Evolutionary conservation across 2,797 vertebrate species (phyloP).

Genomic region (Meda fulgida): DNA sequence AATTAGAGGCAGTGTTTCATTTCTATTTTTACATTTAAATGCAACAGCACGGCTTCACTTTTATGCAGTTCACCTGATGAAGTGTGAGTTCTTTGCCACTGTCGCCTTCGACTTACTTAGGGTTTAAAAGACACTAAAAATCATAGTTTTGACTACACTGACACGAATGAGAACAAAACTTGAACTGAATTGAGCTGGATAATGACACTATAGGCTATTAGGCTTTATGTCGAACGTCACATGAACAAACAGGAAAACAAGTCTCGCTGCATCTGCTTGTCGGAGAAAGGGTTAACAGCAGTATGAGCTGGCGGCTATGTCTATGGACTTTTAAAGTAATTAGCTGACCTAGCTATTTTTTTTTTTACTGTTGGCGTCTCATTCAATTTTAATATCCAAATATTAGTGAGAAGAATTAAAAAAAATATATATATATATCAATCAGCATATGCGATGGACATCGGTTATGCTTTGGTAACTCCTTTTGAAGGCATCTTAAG

Average conservation of each 20-base stretch:
- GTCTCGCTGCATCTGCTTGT: background rate
- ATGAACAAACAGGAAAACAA: background rate
- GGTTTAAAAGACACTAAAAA: background rate
- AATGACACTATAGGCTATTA: background rate
- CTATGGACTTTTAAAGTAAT: background rate
- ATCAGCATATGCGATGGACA: background rate
- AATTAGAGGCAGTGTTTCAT: conserved; percentile 43
- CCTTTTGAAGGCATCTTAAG: background rate
- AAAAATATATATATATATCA: background rate
- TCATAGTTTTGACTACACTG: background rate
- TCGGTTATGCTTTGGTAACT: background rate
- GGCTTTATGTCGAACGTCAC: background rate
- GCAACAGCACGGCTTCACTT: conserved; percentile 36
- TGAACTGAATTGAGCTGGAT: background rate
- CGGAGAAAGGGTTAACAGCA: background rate
- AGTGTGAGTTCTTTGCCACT: background rate
- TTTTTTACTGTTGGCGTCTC: background rate
- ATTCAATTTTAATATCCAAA: background rate
- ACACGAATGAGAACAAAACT: background rate
- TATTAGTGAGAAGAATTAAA: background rate
- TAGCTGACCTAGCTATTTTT: background rate
- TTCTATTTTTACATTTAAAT: conserved; percentile 53
- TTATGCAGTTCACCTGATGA: conserved; percentile 21
- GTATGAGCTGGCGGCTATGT: background rate
- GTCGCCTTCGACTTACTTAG: background rate